Conservation (phyloP, 2,797 vertebrate species). For the Calcarius lapponicus region DNA sequence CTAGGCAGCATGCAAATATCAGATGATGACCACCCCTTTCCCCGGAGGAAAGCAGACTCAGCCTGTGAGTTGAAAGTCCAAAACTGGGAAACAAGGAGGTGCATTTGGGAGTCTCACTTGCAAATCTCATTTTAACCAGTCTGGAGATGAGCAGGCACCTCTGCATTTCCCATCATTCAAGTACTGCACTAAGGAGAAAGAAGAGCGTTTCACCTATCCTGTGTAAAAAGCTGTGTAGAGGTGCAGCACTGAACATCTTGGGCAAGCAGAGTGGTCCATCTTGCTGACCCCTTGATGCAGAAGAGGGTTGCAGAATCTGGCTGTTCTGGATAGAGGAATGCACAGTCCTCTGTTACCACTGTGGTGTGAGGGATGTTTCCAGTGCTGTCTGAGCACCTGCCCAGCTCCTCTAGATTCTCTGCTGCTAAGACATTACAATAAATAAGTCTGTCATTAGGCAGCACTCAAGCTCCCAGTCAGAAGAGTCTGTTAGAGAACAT, state of each 20-base stretch:
- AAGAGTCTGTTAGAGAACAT: slow-evolving; percentile 72
- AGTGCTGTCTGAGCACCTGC: slow-evolving; percentile 26
- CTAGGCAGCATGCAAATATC: neutral
- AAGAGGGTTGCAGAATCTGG: neutral
- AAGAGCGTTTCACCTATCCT: accelerated
- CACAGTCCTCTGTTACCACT: neutral
- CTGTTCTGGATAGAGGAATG: neutral
- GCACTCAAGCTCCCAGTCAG: slow-evolving; percentile 66
- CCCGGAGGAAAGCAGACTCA: neutral
- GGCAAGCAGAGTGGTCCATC: neutral
- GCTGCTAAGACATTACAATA: slow-evolving; percentile 46
- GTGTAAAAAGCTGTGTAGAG: neutral
- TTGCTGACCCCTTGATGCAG: neutral
- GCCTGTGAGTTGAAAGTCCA: neutral
- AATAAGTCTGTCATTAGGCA: slow-evolving; percentile 71
- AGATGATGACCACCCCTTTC: neutral
- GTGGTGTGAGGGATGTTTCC: neutral
- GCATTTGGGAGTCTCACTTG: neutral
- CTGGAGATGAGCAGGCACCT: neutral
- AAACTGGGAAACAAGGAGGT: neutral
- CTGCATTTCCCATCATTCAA: neutral
- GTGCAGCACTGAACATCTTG: neutral
- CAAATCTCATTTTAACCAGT: neutral
- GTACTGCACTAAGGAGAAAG: neutral
- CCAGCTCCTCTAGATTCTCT: slow-evolving; percentile 5